phyloP scores from a whole-genome alignment of 2,888 invertebrate species.

The Ariolimax columbianus region DNA sequence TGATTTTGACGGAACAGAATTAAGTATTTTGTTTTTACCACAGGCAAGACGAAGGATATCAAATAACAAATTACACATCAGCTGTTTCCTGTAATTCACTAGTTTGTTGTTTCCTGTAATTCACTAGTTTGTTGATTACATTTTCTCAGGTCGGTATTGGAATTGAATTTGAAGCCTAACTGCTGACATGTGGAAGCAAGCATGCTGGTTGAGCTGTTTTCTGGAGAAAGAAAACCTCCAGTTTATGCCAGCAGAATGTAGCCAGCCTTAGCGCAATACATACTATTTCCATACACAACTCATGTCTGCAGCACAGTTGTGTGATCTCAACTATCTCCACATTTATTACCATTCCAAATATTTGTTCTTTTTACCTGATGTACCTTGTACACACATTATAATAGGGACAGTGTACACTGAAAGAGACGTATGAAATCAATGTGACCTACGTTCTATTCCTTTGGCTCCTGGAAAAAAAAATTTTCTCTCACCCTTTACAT shows the following conservation, averaged over 20 bases:
- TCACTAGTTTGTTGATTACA: background rate
- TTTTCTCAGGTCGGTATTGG: conserved; percentile 38
- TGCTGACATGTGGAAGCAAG: conserved; percentile 23
- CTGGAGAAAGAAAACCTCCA: background rate
- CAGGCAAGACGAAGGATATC: background rate
- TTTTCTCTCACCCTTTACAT: too few relatives aligned
- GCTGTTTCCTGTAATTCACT: background rate
- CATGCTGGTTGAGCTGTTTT: background rate
- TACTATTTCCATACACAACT: background rate
- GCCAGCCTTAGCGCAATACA: background rate
- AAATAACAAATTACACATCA: background rate
- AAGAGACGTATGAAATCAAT: too few relatives aligned
- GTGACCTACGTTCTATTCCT: too few relatives aligned
- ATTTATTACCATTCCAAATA: too few relatives aligned
- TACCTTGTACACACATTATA: too few relatives aligned
- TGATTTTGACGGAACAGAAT: background rate
- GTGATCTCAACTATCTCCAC: background rate
- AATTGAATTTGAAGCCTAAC: conserved; percentile 47
- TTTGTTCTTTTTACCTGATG: too few relatives aligned
- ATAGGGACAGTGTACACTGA: too few relatives aligned
- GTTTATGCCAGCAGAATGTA: background rate
- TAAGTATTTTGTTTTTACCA: background rate
- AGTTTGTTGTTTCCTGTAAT: background rate
- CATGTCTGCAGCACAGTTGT: background rate
- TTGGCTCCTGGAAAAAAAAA: too few relatives aligned